Evolutionary conservation across 1,140 invertebrate genomes (phyloP).

Genomic region (Stegodyphus dumicola): DNA sequence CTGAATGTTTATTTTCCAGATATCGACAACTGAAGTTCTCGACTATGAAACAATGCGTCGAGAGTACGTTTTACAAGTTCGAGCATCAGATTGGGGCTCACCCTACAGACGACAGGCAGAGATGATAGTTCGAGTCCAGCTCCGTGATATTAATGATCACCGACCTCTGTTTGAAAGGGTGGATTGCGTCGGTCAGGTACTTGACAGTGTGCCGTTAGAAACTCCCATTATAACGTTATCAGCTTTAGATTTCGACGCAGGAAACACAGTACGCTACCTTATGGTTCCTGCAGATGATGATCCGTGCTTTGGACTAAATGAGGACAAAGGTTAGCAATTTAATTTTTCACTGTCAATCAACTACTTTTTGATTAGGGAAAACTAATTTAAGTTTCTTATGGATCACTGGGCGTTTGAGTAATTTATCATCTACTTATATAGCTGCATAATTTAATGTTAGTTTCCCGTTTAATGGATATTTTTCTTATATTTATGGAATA

Average conservation of each 20-base stretch:
- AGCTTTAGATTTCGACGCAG: slow-evolving; percentile 92
- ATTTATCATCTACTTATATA: too few species aligned
- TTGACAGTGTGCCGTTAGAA: slow-evolving; percentile 84
- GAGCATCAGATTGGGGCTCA: slow-evolving; percentile 95
- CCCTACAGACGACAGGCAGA: slow-evolving; percentile 91
- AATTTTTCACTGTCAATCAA: too few species aligned
- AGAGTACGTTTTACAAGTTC: slow-evolving; percentile 79
- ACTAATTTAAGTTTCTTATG: too few species aligned
- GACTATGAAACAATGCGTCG: slow-evolving; percentile 92
- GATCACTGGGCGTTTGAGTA: too few species aligned
- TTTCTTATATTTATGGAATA: too few species aligned
- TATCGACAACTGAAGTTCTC: slow-evolving; percentile 82
- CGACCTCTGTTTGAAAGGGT: slow-evolving; percentile 79
- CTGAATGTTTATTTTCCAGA: slow-evolving; percentile 68
- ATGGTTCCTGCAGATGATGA: slow-evolving; percentile 90
- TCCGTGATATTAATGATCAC: slow-evolving; percentile 93
- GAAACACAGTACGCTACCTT: slow-evolving; percentile 87
- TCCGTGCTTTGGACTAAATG: slow-evolving; percentile 87
- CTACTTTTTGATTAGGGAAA: too few species aligned
- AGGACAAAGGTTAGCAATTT: slow-evolving; percentile 69
- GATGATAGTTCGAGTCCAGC: slow-evolving; percentile 80
- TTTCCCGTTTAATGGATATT: too few species aligned
- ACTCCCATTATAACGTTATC: slow-evolving; percentile 89
- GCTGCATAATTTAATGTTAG: too few species aligned
- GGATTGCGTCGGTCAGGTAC: slow-evolving; percentile 85